Evolutionary conservation across 2,888 invertebrate genomes (phyloP), one percentile per base, ranked within the genome.

Genomic region (Eilema caniola): DNA sequence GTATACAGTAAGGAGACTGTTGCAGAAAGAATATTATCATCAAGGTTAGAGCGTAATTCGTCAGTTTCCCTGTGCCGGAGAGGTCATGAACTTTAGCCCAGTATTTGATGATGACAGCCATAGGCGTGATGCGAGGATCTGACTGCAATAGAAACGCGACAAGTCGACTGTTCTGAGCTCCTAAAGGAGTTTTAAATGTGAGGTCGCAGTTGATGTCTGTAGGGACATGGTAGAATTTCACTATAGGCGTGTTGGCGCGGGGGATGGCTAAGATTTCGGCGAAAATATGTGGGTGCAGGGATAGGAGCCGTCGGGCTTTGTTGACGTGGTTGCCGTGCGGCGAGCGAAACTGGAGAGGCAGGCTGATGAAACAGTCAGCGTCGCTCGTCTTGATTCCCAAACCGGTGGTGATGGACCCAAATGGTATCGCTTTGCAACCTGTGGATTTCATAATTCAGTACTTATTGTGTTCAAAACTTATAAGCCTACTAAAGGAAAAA

Each of bases 391-490:
- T 96, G 71, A 97, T 96, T 63, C 96, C 96, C 66, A 98, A 92
- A 4, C 97, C 97, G 1, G 97, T 97, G 1, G 97, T 95, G 53
- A 97, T 96, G 0, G 98, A 98, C 4, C 98, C 98, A 90, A 97
- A 98, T 4, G 96, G 96, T 8, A 91, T 75, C 4, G 93, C 92
- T 56, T 80, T 77, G 78, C 95, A 94, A 23, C 92, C 95, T 95
- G 90, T 5, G 24, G 31, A 23, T 20, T 20, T 4, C 24, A 33
- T 23, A 31, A 14, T 59, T 24, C 16, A 37, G 12, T 37, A 37
- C 11, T 12, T 37, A 12, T 16, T 16, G 16, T 16, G 41, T 16
- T 16, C 16, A 16, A 41, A 5, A 62, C 23, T 24, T 24, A 2
- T 23, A n/a, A n/a, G 25, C 3, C 0, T 24, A 59, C n/a, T n/a